Conservation (phyloP, 2,888 invertebrate genomes). For the Theretra japonica region DNA sequence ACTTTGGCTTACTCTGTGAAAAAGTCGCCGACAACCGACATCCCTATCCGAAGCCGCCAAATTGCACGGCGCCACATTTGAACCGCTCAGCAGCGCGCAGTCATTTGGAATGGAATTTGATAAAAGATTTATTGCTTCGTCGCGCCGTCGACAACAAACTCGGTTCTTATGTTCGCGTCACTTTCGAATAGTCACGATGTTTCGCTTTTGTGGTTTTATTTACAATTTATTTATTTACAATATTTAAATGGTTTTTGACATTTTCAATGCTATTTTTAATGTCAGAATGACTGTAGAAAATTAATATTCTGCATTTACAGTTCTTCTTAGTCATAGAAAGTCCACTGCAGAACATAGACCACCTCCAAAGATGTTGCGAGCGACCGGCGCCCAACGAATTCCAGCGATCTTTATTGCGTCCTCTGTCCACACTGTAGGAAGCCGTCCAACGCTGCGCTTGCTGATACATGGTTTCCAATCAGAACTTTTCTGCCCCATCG, state of each 20-base stretch:
- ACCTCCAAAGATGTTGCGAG: too few species aligned
- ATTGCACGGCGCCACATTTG: slow-evolving; percentile 18
- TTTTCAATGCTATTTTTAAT: neutral
- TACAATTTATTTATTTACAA: neutral
- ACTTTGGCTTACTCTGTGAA: neutral
- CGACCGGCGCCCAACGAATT: too few species aligned
- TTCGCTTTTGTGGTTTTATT: neutral
- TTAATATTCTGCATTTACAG: too few species aligned
- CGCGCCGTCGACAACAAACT: neutral
- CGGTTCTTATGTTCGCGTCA: neutral
- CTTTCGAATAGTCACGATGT: neutral
- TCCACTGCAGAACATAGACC: too few species aligned
- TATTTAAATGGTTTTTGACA: neutral
- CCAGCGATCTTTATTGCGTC: too few species aligned
- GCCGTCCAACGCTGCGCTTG: too few species aligned
- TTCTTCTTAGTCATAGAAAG: too few species aligned
- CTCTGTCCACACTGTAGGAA: too few species aligned
- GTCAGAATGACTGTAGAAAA: too few species aligned
- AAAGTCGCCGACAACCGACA: slow-evolving; percentile 9
- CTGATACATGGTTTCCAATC: too few species aligned
- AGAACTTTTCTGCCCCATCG: too few species aligned
- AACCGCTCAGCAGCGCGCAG: slow-evolving; percentile 2
- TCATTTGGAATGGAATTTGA: slow-evolving; percentile 24
- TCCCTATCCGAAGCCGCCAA: slow-evolving; percentile 1
- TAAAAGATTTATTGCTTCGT: slow-evolving; percentile 18